Evolutionary conservation across 2,797 vertebrate species (phyloP), one percentile per base, ranked within the genome.

Genomic region (Diplodus sargus): DNA sequence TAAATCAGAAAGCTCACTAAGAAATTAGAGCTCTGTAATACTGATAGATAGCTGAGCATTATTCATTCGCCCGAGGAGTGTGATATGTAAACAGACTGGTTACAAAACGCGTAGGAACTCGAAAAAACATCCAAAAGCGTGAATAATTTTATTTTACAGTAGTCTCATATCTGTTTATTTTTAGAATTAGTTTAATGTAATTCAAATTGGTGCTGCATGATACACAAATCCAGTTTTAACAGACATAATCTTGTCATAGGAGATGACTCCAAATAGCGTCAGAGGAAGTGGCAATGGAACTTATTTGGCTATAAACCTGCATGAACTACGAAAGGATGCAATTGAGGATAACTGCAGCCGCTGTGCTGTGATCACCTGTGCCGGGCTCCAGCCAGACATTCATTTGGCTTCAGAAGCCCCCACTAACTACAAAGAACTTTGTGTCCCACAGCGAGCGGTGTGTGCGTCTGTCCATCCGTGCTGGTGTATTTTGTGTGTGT

Each of bases 341-440:
- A 84, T 61, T 74, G 80, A 90, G 76, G 59, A 43, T 53, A 81
- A 79, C 62, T 79, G 75, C 72, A 87, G 80, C 76, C 61, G 39
- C 60, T 70, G 69, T 69, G 51, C 53, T 65, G 49, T 54, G 22
- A 88, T 91, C 74, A 79, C 76, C 83, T 82, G 78, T 66, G 61
- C 59, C 62, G 47, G 71, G 52, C 73, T 78, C 43, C 79, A 78
- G 85, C 66, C 49, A 75, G 64, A 82, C 70, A 89, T 87, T 87
- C 73, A 88, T 86, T 86, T 87, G 70, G 78, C 78, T 79, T 61
- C 77, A 79, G 68, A 83, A 81, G 81, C 79, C 65, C 61, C 60
- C 23, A 69, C 79, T 87, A 91, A 91, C 87, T 92, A 79, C 75
- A 87, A 74, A 82, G 87, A 91, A 90, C 88, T 94, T 91, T 84